These are phyloP conservation scores for Chloroclysta siterata DNA, from an alignment of 2,888 invertebrate species.

Conservation along the genomic window DNA sequence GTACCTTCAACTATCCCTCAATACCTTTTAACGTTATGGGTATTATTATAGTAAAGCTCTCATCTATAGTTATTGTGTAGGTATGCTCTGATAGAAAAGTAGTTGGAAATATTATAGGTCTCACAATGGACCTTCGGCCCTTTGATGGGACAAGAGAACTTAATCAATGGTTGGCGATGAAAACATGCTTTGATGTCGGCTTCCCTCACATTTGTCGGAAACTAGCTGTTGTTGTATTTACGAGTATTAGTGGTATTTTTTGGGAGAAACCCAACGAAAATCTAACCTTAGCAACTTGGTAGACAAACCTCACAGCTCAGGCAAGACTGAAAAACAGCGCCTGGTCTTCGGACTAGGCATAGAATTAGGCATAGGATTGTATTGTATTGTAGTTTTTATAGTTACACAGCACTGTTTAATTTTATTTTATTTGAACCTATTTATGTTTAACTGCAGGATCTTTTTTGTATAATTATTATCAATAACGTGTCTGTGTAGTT, in stretches of 20 bases:
- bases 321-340: no score
- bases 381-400: no score
- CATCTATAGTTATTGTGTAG: constrained; percentile 21
- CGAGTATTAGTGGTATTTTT: constrained; percentile 16
- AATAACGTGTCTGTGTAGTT: no score
- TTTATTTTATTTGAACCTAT: no score
- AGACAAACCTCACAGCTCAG: no score
- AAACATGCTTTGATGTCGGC: constrained; percentile 69
- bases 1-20: constrained; percentile 18
- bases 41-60: constrained; percentile 33
- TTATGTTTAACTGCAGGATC: no score
- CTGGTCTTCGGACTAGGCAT: no score
- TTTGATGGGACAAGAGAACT: constrained; percentile 80
- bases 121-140: constrained; percentile 66
- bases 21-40: constrained; percentile 29
- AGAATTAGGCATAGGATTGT: no score
- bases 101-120: constrained; percentile 70
- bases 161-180: constrained; percentile 75
- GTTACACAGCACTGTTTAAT: no score
- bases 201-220: constrained; percentile 39
- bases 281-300: no score
- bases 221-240: constrained; percentile 36
- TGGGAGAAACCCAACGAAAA: background rate
- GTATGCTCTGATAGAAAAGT: constrained; percentile 56
- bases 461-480: no score